A percentile compares a stretch with the other conserved stretches of the same genome.
These are phyloP conservation scores for Antechinus flavipes DNA, from an alignment of 2,113 vertebrate species.

Conservation along the genomic window DNA sequence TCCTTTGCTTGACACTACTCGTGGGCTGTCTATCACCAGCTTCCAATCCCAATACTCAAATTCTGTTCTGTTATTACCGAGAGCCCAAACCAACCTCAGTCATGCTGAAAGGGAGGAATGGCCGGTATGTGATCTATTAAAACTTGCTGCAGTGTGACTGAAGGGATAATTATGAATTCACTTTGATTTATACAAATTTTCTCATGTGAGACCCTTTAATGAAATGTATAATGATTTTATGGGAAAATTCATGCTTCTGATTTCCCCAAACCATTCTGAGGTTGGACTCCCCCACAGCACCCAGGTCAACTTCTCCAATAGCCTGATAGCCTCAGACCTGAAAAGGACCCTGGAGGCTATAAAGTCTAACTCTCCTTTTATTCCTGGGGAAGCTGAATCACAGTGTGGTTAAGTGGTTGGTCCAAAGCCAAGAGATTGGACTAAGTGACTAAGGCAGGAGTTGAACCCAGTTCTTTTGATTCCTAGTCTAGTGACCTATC, in stretches of 20 bases:
- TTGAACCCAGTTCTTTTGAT: neutral
- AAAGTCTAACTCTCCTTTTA: neutral
- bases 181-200: constrained; percentile 67
- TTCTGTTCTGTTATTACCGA: neutral
- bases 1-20: neutral
- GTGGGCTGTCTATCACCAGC: constrained; percentile 31
- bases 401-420: neutral
- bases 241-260: neutral
- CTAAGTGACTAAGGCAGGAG: neutral
- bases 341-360: neutral
- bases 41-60: constrained; percentile 8
- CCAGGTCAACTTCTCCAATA: neutral
- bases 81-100: constrained; percentile 22
- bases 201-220: constrained; percentile 48
- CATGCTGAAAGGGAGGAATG: neutral
- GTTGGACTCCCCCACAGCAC: neutral
- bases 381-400: neutral
- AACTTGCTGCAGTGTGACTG: constrained; percentile 25
- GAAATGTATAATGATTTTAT: constrained; percentile 51
- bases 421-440: neutral
- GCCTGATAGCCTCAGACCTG: neutral
- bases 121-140: constrained; percentile 16
- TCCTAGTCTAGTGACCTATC: neutral
- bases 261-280: neutral
- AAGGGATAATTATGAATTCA: constrained; percentile 56